These are phyloP conservation scores for Scrobipalpa atriplicella DNA, from an alignment of 2,888 invertebrate species.

Conservation along the genomic window DNA sequence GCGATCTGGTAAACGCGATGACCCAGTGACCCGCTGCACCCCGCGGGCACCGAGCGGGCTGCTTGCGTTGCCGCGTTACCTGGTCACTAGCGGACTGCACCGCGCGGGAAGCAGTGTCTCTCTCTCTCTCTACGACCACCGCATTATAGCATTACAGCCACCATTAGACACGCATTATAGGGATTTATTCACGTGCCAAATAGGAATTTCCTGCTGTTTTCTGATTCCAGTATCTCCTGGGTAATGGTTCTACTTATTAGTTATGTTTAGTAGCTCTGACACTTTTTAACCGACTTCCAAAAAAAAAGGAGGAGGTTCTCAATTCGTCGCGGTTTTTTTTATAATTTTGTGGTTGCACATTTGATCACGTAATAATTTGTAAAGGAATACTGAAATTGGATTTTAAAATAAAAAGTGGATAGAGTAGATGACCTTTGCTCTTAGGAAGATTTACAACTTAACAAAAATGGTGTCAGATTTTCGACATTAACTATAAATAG, in stretches of 20 bases:
- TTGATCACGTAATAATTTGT: no score
- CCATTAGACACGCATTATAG: background rate
- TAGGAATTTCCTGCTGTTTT: background rate
- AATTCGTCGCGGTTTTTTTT: no score
- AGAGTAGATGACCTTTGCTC: background rate
- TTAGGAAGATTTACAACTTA: background rate
- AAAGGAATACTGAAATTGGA: no score
- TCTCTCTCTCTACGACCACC: no score
- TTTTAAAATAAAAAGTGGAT: no score
- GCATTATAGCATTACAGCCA: background rate
- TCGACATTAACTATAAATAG: slow-evolving; percentile 8
- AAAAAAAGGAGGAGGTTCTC: no score
- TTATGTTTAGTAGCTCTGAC: no score
- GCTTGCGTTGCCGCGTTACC: background rate
- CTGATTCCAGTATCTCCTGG: background rate
- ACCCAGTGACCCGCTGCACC: slow-evolving; percentile 15
- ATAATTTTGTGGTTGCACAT: no score
- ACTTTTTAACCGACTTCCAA: no score
- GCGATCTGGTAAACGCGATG: slow-evolving; percentile 2
- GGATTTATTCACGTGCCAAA: background rate
- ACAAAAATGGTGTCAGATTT: background rate
- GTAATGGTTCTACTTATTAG: background rate
- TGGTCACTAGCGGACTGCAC: background rate
- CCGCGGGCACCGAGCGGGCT: background rate
- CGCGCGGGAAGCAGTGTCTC: background rate